Evolutionary conservation across 2,113 vertebrate species (phyloP).

Genomic region (Pomatostomus ruficeps): DNA sequence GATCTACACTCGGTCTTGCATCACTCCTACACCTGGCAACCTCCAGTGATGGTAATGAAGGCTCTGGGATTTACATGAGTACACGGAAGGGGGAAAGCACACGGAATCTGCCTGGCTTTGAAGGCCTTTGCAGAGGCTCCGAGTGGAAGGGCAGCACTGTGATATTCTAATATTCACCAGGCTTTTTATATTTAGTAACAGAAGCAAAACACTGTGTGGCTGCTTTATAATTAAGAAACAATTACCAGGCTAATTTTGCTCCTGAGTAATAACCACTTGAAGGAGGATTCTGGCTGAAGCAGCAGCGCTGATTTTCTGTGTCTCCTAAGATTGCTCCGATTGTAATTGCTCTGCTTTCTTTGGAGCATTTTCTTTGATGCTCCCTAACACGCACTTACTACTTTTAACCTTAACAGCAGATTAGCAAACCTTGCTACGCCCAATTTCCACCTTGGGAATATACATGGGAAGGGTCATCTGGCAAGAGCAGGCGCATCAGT

Average conservation of each 20-base stretch:
- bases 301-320: background rate
- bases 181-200: background rate
- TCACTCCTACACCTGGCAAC: conserved; percentile 16
- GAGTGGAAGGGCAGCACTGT: background rate
- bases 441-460: background rate
- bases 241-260: background rate
- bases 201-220: background rate
- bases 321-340: background rate
- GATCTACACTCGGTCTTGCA: background rate
- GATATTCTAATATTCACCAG: background rate
- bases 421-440: background rate
- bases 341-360: background rate
- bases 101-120: conserved; percentile 1
- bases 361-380: conserved; percentile 16
- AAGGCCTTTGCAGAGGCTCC: background rate
- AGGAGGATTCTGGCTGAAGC: background rate
- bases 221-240: background rate
- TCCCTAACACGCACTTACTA: conserved; percentile 9
- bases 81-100: background rate
- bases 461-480: background rate
- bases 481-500: background rate
- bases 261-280: background rate
- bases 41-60: conserved; percentile 21
- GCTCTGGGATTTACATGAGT: conserved; percentile 20
- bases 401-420: conserved; percentile 7